Evolutionary conservation across 1,140 invertebrate genomes (phyloP), one percentile per base, ranked within the genome.

Genomic region (Asobara japonica): DNA sequence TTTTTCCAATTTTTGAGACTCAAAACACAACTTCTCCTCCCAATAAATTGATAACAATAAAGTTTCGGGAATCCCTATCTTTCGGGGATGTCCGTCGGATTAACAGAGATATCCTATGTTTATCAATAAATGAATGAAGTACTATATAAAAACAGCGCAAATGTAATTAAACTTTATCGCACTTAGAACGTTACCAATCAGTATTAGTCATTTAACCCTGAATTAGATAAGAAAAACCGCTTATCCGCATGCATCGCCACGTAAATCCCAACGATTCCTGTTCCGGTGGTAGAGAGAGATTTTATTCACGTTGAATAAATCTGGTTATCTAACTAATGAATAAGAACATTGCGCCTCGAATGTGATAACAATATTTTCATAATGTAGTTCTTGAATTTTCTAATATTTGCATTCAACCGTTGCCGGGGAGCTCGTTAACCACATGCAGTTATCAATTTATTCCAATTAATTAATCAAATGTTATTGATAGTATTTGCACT

Each of bases 141-240:
- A 13, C 1, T 13, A 16, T 3, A 16, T 5, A 16, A 45, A 2
- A 16, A 2, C 18, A 1, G n/a, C 18, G 41, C 11, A 5, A 18
- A 45, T 11, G 41, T 13, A 2, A 16, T 16, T 18, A 2, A 45
- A 45, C 25, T 6, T 56, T 56, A 11, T 56, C 22, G 22, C 3
- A 11, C 25, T 56, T 45, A 18, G 18, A 5, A 45, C 8, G 41
- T 56, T 51, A 2, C 8, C 25, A 56, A 25, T 56, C 18, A 25
- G 2, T 13, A 27, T 56, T 56, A 25, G 13, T 56, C 51, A 22
- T 56, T 3, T 25, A 27, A 27, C 22, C 51, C 18, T 56, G 22
- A 56, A 56, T 56, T 56, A 25, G 51, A 56, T 56, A 56, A 56
- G 22, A 22, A 56, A 45, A 56, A 56, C 51, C 51, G 18, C 51